Conservation (phyloP, 1,140 invertebrate genomes). For the Drosophila trapezifrons region DNA sequence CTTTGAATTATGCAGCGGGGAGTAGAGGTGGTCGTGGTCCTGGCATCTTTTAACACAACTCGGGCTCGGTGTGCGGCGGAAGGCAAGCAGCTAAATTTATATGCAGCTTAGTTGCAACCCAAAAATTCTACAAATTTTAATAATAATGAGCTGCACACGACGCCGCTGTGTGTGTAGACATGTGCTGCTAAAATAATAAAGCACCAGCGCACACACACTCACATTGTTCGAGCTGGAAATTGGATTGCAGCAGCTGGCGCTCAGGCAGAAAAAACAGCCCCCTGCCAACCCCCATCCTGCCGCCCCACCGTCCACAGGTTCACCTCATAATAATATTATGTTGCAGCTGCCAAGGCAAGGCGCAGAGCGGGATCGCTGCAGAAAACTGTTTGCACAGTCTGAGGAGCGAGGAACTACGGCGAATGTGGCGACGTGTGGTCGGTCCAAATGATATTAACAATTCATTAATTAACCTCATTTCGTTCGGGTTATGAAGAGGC, state of each 20-base stretch:
- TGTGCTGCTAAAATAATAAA: slow-evolving; percentile 76
- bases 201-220: slow-evolving; percentile 55
- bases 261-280: slow-evolving; percentile 49
- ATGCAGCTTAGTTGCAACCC: slow-evolving; percentile 81
- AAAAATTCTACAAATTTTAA: slow-evolving; percentile 82
- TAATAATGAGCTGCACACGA: slow-evolving; percentile 75
- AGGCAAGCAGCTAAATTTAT: slow-evolving; percentile 73
- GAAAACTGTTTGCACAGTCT: slow-evolving; percentile 63
- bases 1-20: slow-evolving; percentile 74
- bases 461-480: slow-evolving; percentile 82
- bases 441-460: slow-evolving; percentile 79
- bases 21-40: slow-evolving; percentile 6
- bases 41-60: slow-evolving; percentile 67
- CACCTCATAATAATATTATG: slow-evolving; percentile 77
- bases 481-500: slow-evolving; percentile 70
- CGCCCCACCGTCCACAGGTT: slow-evolving; percentile 1
- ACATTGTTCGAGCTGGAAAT: slow-evolving; percentile 71
- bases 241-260: slow-evolving; percentile 78
- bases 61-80: slow-evolving; percentile 3
- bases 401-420: slow-evolving; percentile 24
- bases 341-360: slow-evolving; percentile 80
- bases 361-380: slow-evolving; percentile 67
- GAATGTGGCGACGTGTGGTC: slow-evolving; percentile 77
- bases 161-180: slow-evolving; percentile 50
- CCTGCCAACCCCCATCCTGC: background rate